phyloP scores from a whole-genome alignment of 2,113 vertebrate genomes.

The Nymphicus hollandicus region DNA sequence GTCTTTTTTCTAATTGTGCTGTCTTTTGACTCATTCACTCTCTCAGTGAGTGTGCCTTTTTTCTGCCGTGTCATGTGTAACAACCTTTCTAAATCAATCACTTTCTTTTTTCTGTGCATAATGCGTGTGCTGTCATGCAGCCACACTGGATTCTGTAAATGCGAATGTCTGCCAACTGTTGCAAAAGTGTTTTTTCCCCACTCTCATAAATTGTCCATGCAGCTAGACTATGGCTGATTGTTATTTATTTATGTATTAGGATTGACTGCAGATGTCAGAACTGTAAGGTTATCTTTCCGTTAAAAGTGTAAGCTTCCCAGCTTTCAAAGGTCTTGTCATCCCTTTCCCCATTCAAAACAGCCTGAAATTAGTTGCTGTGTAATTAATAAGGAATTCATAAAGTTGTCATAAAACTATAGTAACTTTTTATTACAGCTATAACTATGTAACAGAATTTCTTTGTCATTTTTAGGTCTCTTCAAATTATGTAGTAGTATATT shows the following conservation, averaged over 20 bases:
- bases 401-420: neutral
- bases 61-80: neutral
- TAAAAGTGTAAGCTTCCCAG: neutral
- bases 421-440: neutral
- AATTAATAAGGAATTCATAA: neutral
- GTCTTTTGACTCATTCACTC: neutral
- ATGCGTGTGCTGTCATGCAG: neutral
- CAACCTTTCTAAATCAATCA: neutral
- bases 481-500: neutral
- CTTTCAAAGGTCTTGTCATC: neutral
- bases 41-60: neutral
- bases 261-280: neutral
- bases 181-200: neutral
- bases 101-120: neutral
- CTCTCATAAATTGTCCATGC: neutral
- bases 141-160: neutral
- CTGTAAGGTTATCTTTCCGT: neutral
- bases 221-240: neutral
- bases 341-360: neutral
- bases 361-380: neutral
- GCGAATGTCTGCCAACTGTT: neutral
- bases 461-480: neutral
- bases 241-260: neutral
- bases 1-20: conserved; percentile 5
- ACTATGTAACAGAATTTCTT: neutral